Percentiles rank a stretch among this genome's conserved stretches.
Conservation (phyloP, 2,888 invertebrate species). For the Eupithecia subumbrata region DNA sequence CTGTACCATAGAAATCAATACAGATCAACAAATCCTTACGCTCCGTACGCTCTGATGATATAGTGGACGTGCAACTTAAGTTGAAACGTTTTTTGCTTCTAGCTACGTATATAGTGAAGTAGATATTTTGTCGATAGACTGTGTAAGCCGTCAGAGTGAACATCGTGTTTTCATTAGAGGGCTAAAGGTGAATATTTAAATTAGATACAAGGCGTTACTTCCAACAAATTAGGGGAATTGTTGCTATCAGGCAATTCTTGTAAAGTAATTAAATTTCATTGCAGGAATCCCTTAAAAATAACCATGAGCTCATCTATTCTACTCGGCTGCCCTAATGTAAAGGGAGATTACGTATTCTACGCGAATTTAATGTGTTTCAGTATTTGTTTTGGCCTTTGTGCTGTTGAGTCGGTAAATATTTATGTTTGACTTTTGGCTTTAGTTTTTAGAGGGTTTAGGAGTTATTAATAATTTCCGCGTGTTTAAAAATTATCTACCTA, state of each 20-base stretch:
- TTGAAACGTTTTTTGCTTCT: background rate
- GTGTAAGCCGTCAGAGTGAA: conserved; percentile 38
- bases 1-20: too few species aligned
- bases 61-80: background rate
- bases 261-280: conserved; percentile 44
- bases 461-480: background rate
- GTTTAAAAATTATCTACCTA: background rate
- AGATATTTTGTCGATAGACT: conserved; percentile 7
- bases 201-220: conserved; percentile 50
- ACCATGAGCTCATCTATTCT: conserved; percentile 23
- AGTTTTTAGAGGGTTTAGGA: conserved; percentile 5
- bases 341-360: conserved; percentile 13
- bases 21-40: too few species aligned
- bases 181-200: conserved; percentile 56
- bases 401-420: conserved; percentile 12
- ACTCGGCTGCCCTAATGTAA: conserved; percentile 11
- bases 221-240: conserved; percentile 47
- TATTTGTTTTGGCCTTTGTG: conserved; percentile 15
- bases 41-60: too few species aligned
- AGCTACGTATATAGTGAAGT: background rate
- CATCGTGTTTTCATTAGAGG: conserved; percentile 52
- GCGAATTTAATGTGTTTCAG: conserved; percentile 18
- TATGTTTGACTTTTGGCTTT: conserved; percentile 7
- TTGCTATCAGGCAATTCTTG: conserved; percentile 40
- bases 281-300: conserved; percentile 41